Conservation (phyloP, 2,113 vertebrate genomes). For the Gallinago paraguaiae region DNA sequence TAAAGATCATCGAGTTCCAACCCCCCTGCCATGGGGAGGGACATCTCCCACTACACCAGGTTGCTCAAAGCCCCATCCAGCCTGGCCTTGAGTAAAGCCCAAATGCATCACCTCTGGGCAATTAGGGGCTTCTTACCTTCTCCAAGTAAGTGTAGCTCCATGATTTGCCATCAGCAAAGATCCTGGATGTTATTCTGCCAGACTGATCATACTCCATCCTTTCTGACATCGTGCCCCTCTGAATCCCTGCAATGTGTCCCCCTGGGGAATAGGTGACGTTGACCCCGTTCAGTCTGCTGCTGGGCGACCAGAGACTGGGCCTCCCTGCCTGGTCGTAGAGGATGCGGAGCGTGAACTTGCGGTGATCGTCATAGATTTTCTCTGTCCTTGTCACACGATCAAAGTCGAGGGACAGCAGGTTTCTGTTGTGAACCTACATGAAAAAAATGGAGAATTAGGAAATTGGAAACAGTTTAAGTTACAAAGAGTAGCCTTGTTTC, state of each 20-base stretch:
- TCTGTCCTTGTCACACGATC: conserved; percentile 98
- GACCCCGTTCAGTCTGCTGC: conserved; percentile 92
- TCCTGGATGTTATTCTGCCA: conserved; percentile 90
- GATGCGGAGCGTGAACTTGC: conserved; percentile 95
- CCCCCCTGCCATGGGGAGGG: too few relatives aligned
- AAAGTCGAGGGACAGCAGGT: conserved; percentile 94
- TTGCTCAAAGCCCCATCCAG: too few relatives aligned
- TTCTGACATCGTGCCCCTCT: conserved; percentile 97
- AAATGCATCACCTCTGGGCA: background rate
- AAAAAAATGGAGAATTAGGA: background rate
- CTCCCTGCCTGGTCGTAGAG: conserved; percentile 92
- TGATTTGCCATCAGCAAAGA: conserved; percentile 95
- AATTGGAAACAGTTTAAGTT: background rate
- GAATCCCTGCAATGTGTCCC: conserved; percentile 92
- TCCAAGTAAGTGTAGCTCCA: conserved; percentile 98
- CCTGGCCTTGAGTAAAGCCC: background rate
- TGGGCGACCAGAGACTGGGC: conserved; percentile 96
- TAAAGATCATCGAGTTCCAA: too few relatives aligned
- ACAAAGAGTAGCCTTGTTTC: background rate
- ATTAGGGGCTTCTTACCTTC: conserved; percentile 75
- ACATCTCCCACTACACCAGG: too few relatives aligned
- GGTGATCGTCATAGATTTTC: conserved; percentile 98
- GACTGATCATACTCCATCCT: conserved; percentile 96
- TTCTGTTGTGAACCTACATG: conserved; percentile 93
- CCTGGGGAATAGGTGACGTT: conserved; percentile 93